Evolutionary conservation across 2,113 vertebrate species (phyloP), one percentile per base, ranked within the genome.

Genomic region (Galeopterus variegatus): DNA sequence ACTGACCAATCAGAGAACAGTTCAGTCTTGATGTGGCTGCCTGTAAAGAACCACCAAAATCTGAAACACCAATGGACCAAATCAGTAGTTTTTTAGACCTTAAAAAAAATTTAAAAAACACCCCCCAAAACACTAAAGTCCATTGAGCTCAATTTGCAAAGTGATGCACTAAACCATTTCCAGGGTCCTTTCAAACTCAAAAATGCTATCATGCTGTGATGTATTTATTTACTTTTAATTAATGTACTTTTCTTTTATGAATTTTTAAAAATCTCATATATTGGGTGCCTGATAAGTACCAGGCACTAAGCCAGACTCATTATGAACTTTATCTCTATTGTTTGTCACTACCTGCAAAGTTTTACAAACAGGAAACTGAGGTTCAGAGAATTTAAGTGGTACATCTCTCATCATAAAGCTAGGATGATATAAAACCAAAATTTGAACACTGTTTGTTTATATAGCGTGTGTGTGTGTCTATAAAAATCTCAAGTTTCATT

Each of bases 291-390:
- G 31, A 58, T 76, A 83, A 84, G 24, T 69, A 65, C 23, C 6
- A 90, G 62, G 12, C 77, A 64, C 67, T 75, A 23, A 94, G 62
- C 41, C 50, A 90, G 50, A 90, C 62, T 67, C 58, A 77, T 60
- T 67, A 60, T 62, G 13, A 90, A 90, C 15, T 85, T 73, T 76
- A 87, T 41, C 75, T 45, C n/a, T 23, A 48, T 5, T 45, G 28
- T 48, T 75, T 19, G 56, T 58, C 21, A 67, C 14, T n/a, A 75
- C 24, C 41, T 62, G 41, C 31, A 85, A 77, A 45, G 26, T 41
- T 70, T 90, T 85, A 95, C 5, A 79, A 26, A 60, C 62, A 52
- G 31, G 33, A 95, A 95, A 95, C 41, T 54, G 8, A 76, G 23
- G 60, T 41, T 90, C 72, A 85, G 33, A 60, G 85, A 58, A 90